Base-by-base conservation (phyloP, 1,140 invertebrate genomes). In the Marisa cornuarietis region DNA sequence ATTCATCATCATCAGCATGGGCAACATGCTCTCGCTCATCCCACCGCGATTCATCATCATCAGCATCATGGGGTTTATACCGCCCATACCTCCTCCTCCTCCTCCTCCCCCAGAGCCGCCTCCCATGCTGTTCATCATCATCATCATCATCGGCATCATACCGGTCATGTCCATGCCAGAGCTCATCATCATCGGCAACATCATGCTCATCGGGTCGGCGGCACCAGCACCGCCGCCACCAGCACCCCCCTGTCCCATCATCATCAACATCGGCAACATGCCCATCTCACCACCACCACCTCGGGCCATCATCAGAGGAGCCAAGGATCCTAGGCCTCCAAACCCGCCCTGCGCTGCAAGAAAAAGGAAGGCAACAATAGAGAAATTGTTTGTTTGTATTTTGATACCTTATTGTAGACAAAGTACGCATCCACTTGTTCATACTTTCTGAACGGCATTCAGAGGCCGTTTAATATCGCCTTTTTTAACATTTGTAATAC, bases 81-180 rank as follows among this genome's bases (percentile, higher is more conserved):
- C 72, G 52, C 72, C 52, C 52, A 54, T 54, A 14, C 52, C 52
- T 8, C 52, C 52, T 14, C 8, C 16, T 11, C 54, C 54, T 11
- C 1, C 54, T 18, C 11, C 54, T 58, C 54, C 72, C 7, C 71
- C 51, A 9, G 8, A 1, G 9, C 72, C 72, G 5, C 54, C 54
- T 13, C 54, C 54, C 31, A 42, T 42, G n/a, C 10, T 7, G 49
- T 54, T 20, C 71, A 75, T 75, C 72, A 75, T 75, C 72, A 75
- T 75, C 72, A 75, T 75, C 72, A 76, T 76, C 24, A 76, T 6
- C 61, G 74, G 74, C 61, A 76, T 65, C 26, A 76, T 65, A 1
- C 10, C 4, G 13, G 31, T 42, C 26, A 63, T 49, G 74, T 66
- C 74, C 61, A 65, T 65, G 58, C 62, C 58, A 16, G 26, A 6